Percentiles rank a stretch among this genome's conserved stretches.
These are phyloP conservation scores for Elymnias hypermnestra DNA, from an alignment of 1,140 invertebrate species.

Conservation along the genomic window DNA sequence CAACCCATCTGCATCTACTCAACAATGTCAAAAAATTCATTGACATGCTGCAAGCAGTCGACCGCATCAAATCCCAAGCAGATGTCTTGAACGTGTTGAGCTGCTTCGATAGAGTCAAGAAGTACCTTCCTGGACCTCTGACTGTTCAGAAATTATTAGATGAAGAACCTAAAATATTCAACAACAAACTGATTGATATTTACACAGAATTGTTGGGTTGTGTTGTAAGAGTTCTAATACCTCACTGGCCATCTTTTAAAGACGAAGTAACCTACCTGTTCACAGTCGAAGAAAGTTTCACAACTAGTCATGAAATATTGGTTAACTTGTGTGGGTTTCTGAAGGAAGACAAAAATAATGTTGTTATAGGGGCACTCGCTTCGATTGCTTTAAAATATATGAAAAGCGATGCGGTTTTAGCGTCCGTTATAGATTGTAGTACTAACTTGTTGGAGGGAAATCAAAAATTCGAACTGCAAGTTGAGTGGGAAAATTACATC, in stretches of 20 bases:
- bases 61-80: slow-evolving; percentile 58
- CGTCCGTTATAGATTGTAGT: slow-evolving; percentile 61
- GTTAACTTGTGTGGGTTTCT: slow-evolving; percentile 64
- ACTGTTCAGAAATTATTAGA: slow-evolving; percentile 78
- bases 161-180: slow-evolving; percentile 30
- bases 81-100: slow-evolving; percentile 49
- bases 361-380: slow-evolving; percentile 47
- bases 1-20: slow-evolving; percentile 6
- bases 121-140: slow-evolving; percentile 78
- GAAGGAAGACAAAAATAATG: slow-evolving; percentile 49
- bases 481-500: slow-evolving; percentile 75
- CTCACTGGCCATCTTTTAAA: slow-evolving; percentile 41
- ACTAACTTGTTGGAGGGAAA: slow-evolving; percentile 6
- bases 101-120: slow-evolving; percentile 31
- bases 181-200: slow-evolving; percentile 19
- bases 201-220: slow-evolving; percentile 28
- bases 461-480: slow-evolving; percentile 16
- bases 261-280: slow-evolving; percentile 69
- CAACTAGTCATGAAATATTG: slow-evolving; percentile 74
- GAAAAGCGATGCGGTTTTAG: slow-evolving; percentile 77
- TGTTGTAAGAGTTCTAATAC: slow-evolving; percentile 25
- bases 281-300: slow-evolving; percentile 72
- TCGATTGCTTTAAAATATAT: slow-evolving; percentile 70
- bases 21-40: slow-evolving; percentile 15
- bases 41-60: slow-evolving; percentile 45